phyloP scores from a whole-genome alignment of 2,888 invertebrate genomes.

The Meteorus cinctellus region DNA sequence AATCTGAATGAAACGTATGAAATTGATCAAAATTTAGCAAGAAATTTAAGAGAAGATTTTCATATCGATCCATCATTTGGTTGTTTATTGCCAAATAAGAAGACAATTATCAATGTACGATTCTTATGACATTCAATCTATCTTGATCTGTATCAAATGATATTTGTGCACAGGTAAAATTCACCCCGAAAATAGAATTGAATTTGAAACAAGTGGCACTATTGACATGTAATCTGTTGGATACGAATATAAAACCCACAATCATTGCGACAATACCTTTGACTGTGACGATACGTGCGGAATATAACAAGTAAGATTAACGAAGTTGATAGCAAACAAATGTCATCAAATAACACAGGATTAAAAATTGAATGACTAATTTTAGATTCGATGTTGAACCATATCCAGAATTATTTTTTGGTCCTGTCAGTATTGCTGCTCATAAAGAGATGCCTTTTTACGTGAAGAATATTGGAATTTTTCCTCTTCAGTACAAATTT shows the following conservation, averaged over 20 bases:
- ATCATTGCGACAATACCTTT: slow-evolving; percentile 63
- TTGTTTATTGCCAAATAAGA: slow-evolving; percentile 54
- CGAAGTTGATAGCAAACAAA: slow-evolving; percentile 49
- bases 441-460: slow-evolving; percentile 76
- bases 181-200: slow-evolving; percentile 57
- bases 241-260: slow-evolving; percentile 52
- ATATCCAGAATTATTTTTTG: slow-evolving; percentile 77
- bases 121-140: slow-evolving; percentile 1
- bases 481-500: slow-evolving; percentile 76
- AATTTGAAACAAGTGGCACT: slow-evolving; percentile 55
- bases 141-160: not conserved
- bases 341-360: slow-evolving; percentile 46
- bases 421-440: slow-evolving; percentile 76
- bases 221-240: slow-evolving; percentile 60
- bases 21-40: slow-evolving; percentile 40
- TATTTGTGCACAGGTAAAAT: slow-evolving; percentile 50
- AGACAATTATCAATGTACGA: slow-evolving; percentile 53
- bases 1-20: slow-evolving; percentile 47
- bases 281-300: slow-evolving; percentile 58
- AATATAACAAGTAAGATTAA: slow-evolving; percentile 56
- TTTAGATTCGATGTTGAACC: slow-evolving; percentile 78
- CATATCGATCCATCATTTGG: slow-evolving; percentile 59
- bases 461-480: slow-evolving; percentile 78
- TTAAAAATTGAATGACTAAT: slow-evolving; percentile 26
- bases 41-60: slow-evolving; percentile 55